A percentile compares a stretch with the other conserved stretches of the same genome.
phyloP scores from a whole-genome alignment of 2,797 vertebrate species.

The Hydrolagus colliei region DNA sequence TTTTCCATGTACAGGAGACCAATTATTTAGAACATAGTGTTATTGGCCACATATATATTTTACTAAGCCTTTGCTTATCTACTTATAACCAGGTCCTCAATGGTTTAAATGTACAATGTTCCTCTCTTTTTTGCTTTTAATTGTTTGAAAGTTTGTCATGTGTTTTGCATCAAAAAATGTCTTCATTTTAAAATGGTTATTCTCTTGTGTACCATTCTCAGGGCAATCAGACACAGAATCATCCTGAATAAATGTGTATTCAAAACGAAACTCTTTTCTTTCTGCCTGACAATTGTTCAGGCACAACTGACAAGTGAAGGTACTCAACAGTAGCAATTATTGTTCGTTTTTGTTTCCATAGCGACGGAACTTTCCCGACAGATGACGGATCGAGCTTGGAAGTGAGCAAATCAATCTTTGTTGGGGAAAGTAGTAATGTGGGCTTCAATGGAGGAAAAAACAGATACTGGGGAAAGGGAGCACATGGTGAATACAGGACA shows the following conservation, averaged over 20 bases:
- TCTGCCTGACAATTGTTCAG: background rate
- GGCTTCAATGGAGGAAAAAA: constrained; percentile 49
- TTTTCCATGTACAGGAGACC: background rate
- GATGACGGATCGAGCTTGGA: constrained; percentile 48
- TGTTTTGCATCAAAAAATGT: background rate
- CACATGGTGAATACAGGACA: constrained; percentile 47
- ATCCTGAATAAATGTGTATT: background rate
- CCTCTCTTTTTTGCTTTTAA: background rate
- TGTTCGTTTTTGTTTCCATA: constrained; percentile 39
- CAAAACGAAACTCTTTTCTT: background rate
- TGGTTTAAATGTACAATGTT: background rate
- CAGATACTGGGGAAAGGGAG: constrained; percentile 52
- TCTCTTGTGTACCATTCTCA: background rate
- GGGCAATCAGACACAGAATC: background rate
- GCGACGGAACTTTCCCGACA: constrained; percentile 48
- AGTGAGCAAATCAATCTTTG: constrained; percentile 46
- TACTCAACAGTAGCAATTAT: background rate
- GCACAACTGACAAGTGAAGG: background rate
- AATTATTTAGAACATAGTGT: background rate
- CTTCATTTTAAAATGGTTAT: no score
- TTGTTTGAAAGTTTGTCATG: background rate
- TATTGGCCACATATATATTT: background rate
- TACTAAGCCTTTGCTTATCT: background rate
- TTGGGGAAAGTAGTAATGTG: constrained; percentile 50
- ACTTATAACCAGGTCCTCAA: background rate